Base-by-base conservation (phyloP, 2,888 invertebrate genomes). In the Priocnemis perturbator region DNA sequence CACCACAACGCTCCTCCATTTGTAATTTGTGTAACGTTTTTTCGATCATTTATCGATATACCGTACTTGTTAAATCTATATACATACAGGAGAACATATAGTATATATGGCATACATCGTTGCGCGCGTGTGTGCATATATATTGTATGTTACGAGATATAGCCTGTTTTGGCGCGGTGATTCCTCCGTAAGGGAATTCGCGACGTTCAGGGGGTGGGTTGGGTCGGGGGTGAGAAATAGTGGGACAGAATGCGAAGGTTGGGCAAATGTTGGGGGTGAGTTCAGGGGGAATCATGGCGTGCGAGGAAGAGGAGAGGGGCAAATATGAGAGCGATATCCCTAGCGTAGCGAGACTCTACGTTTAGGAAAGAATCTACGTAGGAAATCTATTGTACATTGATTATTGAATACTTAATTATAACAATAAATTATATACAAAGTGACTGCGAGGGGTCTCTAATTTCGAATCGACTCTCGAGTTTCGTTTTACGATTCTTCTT, bases 391-490 rank as follows among this genome's bases (percentile, higher is more conserved):
- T 89, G 88, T 89, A 89, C 86, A 89, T 89, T 88, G 85, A 87
- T 87, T 86, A 88, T 87, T 88, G 87, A 37, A 88, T 87, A 89
- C 85, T 85, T 86, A 87, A 87, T 87, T 86, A 86, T 85, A 79
- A 87, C 83, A 88, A 89, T 89, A 88, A 89, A 89, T 89, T 89
- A 88, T 88, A 88, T 88, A 89, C 85, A 88, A 88, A 88, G 76
- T 76, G 71, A 78, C 45, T 44, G 60, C 67, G 65, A 73, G 68
- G 37, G 56, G 67, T 65, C 73, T 81, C 69, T 84, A 76, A 84
- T 85, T 85, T 80, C 76, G 75, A 61, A 70, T 75, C 56, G 44
- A 56, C 70, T 80, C 59, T 50, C 57, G 74, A 74, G 19, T 64
- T 30, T 17, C 7, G 23, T 19, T 47, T 20, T 19, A 1, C 20